phyloP scores from a whole-genome alignment of 2,113 vertebrate genomes.

The Dermatemys mawii region DNA sequence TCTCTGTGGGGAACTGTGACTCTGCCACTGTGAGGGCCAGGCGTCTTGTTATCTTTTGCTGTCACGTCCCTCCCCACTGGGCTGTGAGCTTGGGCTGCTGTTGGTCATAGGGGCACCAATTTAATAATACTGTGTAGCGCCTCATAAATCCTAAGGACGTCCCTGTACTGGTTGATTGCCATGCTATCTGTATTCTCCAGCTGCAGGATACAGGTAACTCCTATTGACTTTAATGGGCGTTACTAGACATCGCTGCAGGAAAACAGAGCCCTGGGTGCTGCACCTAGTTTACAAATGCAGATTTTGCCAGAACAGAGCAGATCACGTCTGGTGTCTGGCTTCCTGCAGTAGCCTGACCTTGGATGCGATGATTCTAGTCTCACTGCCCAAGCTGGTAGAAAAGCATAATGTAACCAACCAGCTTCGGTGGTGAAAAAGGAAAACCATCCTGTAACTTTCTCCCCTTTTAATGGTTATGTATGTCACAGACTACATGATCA shows the following conservation, averaged over 20 bases:
- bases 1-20: no score
- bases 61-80: no score
- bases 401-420: not conserved
- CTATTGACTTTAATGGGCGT: not conserved
- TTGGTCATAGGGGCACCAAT: no score
- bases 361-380: not conserved
- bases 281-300: not conserved
- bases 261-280: not conserved
- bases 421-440: not conserved
- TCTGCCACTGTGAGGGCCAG: no score
- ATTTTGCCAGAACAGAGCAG: not conserved
- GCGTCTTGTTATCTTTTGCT: no score
- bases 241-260: not conserved
- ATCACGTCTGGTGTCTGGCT: not conserved
- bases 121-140: no score
- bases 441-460: not conserved
- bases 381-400: not conserved
- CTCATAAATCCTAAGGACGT: no score
- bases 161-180: no score
- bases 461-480: not conserved
- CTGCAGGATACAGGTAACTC: not conserved
- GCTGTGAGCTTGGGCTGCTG: no score
- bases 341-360: not conserved
- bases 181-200: not conserved
- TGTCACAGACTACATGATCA: not conserved